Conservation (phyloP, 2,888 invertebrate genomes). For the Myopa tessellatipennis region DNA sequence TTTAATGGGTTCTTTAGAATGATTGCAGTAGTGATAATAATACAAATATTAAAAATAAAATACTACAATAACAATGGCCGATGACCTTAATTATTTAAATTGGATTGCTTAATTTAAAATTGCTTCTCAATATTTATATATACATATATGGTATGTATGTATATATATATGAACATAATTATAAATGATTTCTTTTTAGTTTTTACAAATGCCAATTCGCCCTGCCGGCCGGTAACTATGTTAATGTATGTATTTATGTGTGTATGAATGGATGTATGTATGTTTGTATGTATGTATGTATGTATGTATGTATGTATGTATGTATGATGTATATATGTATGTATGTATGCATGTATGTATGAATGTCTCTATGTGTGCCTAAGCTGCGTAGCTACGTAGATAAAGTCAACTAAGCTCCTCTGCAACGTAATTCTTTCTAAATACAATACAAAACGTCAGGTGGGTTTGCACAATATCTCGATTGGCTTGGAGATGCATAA, state of each 20-base stretch:
- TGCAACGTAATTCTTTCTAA: conserved; percentile 3
- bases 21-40: too few species aligned
- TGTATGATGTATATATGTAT: too few species aligned
- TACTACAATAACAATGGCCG: not conserved
- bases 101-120: conserved; percentile 19
- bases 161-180: not conserved
- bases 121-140: conserved; percentile 25
- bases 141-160: conserved; percentile 3
- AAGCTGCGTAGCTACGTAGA: not conserved
- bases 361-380: not conserved
- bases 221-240: conserved; percentile 31
- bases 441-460: conserved; percentile 32
- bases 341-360: too few species aligned
- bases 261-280: not conserved
- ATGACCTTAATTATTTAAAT: conserved; percentile 12
- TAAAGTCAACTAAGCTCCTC: conserved; percentile 15
- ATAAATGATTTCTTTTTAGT: not conserved
- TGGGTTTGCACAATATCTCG: conserved; percentile 20
- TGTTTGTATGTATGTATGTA: conserved; percentile 1
- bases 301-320: not conserved
- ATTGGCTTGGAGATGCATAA: not conserved
- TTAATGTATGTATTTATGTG: not conserved
- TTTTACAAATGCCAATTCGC: conserved; percentile 15
- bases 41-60: too few species aligned
- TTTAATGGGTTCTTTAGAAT: too few species aligned